These are phyloP conservation scores for Rhincodon typus DNA, from an alignment of 2,797 vertebrate species.

Conservation along the genomic window DNA sequence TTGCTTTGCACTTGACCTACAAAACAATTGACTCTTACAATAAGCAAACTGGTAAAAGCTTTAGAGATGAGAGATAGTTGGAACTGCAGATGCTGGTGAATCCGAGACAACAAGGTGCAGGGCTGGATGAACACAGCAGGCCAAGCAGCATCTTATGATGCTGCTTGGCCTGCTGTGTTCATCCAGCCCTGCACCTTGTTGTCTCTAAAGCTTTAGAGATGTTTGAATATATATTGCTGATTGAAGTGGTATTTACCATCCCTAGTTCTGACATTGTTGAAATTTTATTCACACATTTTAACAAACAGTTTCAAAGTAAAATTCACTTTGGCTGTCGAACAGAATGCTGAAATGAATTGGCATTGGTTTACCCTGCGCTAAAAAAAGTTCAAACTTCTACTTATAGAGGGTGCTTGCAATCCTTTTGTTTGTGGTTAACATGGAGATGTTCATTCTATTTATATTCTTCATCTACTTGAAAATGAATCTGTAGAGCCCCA, in stretches of 20 bases:
- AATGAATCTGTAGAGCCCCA: background rate
- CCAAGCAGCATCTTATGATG: no score
- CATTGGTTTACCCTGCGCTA: background rate
- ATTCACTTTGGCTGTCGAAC: background rate
- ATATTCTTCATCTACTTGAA: background rate
- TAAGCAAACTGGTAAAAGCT: background rate
- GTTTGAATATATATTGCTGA: background rate
- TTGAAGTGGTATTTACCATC: background rate
- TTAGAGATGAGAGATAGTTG: no score
- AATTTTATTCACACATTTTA: conserved; percentile 3
- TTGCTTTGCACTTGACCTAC: no score
- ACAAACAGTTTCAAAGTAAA: background rate
- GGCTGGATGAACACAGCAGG: no score
- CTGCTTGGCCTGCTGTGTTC: no score
- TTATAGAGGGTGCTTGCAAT: no score
- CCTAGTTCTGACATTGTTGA: background rate
- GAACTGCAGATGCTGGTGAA: no score
- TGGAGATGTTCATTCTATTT: background rate
- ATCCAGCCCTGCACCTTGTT: no score
- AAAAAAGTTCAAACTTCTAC: background rate
- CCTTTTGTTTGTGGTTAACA: no score
- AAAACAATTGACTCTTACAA: background rate
- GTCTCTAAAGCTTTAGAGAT: background rate
- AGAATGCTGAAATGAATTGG: background rate
- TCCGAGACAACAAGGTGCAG: no score